Percentiles rank a stretch among this genome's conserved stretches.
Conservation (phyloP, 1,140 invertebrate species). For the Sarcophaga bullata region DNA sequence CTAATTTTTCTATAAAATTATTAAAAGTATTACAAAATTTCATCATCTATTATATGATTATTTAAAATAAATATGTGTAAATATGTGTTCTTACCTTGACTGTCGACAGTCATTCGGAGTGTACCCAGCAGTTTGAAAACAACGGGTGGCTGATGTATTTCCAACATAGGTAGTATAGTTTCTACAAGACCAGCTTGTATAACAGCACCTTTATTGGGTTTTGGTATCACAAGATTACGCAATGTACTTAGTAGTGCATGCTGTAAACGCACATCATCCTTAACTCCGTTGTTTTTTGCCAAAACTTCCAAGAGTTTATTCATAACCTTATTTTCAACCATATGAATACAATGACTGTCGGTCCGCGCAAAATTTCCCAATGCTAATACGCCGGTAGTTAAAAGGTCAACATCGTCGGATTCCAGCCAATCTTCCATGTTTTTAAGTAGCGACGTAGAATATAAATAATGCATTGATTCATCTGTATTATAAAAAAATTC, state of each 20-base stretch:
- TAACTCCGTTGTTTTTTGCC: conserved; percentile 69
- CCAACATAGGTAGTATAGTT: conserved; percentile 77
- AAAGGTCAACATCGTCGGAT: conserved; percentile 77
- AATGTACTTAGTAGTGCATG: conserved; percentile 85
- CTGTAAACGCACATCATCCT: conserved; percentile 79
- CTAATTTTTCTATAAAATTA: conserved; percentile 54
- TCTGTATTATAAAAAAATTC: conserved; percentile 69
- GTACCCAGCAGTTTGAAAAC: conserved; percentile 89
- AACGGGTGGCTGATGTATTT: conserved; percentile 80
- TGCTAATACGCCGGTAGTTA: conserved; percentile 83
- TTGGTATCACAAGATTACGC: conserved; percentile 84
- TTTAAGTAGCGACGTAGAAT: conserved; percentile 67
- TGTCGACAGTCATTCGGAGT: conserved; percentile 85
- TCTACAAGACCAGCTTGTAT: conserved; percentile 79
- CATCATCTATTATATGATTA: neutral
- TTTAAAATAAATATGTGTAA: neutral
- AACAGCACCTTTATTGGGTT: conserved; percentile 78
- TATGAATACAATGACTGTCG: conserved; percentile 83
- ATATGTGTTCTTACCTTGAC: conserved; percentile 69
- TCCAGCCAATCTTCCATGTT: conserved; percentile 82
- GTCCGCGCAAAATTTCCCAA: conserved; percentile 90
- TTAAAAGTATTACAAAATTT: conserved; percentile 19
- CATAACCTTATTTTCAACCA: conserved; percentile 83
- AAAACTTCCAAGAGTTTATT: conserved; percentile 76
- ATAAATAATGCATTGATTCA: conserved; percentile 85